phyloP scores from a whole-genome alignment of 2,113 vertebrate species.

The Melanotaenia duboulayi region DNA sequence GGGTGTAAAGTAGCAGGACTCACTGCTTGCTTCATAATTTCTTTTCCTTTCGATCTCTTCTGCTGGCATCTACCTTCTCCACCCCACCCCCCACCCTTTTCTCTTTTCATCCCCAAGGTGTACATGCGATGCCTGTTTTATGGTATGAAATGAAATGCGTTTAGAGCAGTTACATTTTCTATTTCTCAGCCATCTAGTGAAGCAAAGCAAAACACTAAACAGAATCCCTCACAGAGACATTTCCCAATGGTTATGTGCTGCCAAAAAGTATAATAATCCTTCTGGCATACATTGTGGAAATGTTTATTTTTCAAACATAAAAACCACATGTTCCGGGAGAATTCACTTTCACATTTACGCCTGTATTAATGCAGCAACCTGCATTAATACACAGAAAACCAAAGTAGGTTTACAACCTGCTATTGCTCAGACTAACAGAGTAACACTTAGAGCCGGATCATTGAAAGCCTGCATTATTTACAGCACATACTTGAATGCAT shows the following conservation, averaged over 20 bases:
- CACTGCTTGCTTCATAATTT: conserved; percentile 77
- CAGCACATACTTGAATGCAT: not conserved
- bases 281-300: conserved; percentile 44
- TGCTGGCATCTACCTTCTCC: conserved; percentile 35
- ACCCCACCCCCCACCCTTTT: conserved; percentile 3
- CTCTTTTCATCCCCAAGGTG: conserved; percentile 74
- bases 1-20: conserved; percentile 75
- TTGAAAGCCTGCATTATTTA: not conserved
- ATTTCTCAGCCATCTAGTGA: conserved; percentile 75
- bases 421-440: not conserved
- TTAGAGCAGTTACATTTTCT: conserved; percentile 83
- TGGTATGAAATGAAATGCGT: conserved; percentile 84
- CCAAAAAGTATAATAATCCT: conserved; percentile 59
- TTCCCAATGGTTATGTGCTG: conserved; percentile 28
- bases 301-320: conserved; percentile 11
- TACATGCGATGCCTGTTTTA: conserved; percentile 82
- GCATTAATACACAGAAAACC: not conserved
- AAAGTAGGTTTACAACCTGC: conserved; percentile 9
- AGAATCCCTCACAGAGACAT: conserved; percentile 48
- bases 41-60: conserved; percentile 28
- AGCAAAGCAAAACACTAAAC: conserved; percentile 75
- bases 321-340: conserved; percentile 13
- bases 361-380: not conserved
- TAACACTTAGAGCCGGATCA: not conserved
- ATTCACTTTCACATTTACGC: conserved; percentile 9